Conservation (phyloP, 2,797 vertebrate genomes). For the Philypnodon macrostomus region DNA sequence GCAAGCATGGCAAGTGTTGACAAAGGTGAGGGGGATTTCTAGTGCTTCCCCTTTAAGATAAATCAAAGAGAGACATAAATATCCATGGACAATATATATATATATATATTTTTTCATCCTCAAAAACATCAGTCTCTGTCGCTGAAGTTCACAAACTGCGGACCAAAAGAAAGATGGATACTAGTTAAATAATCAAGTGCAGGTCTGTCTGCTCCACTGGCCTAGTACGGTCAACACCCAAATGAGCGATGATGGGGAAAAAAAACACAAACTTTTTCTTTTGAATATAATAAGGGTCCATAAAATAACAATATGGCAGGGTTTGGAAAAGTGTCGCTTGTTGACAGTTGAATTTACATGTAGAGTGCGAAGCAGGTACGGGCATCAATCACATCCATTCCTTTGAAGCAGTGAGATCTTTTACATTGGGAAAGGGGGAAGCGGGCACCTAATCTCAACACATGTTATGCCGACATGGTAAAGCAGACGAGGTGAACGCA, state of each 20-base stretch:
- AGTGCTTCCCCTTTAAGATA: constrained; percentile 18
- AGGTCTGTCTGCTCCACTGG: constrained; percentile 58
- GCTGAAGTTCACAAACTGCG: constrained; percentile 16
- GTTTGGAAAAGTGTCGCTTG: constrained; percentile 14
- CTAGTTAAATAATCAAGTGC: constrained; percentile 49
- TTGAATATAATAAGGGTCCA: constrained; percentile 26
- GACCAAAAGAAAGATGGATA: constrained; percentile 51
- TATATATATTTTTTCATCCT: constrained; percentile 22
- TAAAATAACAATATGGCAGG: constrained; percentile 37
- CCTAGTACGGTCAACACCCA: constrained; percentile 59
- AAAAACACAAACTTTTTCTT: constrained; percentile 42
- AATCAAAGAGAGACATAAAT: constrained; percentile 34
- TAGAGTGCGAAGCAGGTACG: constrained; percentile 5
- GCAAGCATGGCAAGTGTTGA: constrained; percentile 22
- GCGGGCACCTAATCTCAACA: constrained; percentile 62
- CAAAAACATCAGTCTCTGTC: constrained; percentile 42
- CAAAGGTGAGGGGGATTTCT: constrained; percentile 26
- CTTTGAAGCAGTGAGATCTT: constrained; percentile 66
- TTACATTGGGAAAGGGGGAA: constrained; percentile 48
- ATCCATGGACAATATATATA: too few species aligned
- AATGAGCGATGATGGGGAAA: constrained; percentile 52
- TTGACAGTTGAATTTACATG: constrained; percentile 15
- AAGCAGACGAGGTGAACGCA: constrained; percentile 47
- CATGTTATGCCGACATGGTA: constrained; percentile 54
- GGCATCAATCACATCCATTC: constrained; percentile 47